These are phyloP conservation scores for Otolemur crassicaudatus DNA, from an alignment of 2,797 vertebrate genomes.

Conservation along the genomic window DNA sequence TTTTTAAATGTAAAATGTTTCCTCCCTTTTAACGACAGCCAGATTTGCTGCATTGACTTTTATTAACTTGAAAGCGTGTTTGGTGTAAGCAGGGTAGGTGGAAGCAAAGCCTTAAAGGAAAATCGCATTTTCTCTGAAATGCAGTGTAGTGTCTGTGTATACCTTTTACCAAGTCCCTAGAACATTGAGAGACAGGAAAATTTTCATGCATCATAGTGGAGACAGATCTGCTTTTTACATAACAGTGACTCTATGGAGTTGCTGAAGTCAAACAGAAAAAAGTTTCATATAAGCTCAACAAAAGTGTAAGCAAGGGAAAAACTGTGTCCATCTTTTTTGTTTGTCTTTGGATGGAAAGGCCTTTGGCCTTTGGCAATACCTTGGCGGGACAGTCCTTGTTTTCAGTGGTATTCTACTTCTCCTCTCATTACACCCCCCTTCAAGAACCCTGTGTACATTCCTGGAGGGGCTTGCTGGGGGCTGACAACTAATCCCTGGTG, in stretches of 20 bases:
- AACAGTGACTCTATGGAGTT: neutral
- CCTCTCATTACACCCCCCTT: neutral
- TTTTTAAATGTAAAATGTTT: slow-evolving; percentile 54
- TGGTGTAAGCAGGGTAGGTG: slow-evolving; percentile 21
- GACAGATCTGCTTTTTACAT: slow-evolving; percentile 57
- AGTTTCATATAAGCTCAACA: neutral
- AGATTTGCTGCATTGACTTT: neutral
- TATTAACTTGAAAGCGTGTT: slow-evolving; percentile 58
- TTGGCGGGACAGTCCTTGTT: neutral
- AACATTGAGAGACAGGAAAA: neutral
- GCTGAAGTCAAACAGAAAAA: slow-evolving; percentile 2
- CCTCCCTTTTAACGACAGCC: slow-evolving; percentile 60
- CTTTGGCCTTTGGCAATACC: neutral
- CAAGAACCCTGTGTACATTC: neutral
- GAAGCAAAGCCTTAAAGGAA: slow-evolving; percentile 47
- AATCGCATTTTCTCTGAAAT: slow-evolving; percentile 58
- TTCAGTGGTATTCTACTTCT: neutral
- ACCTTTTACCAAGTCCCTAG: slow-evolving; percentile 19
- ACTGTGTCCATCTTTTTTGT: neutral
- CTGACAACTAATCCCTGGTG: neutral
- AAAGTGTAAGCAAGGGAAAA: neutral
- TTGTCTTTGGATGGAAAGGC: neutral
- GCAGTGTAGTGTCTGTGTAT: neutral
- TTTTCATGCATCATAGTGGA: slow-evolving; percentile 46
- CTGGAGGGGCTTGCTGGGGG: neutral